Conservation (phyloP, 2,888 invertebrate species). For the Lingula anatina region DNA sequence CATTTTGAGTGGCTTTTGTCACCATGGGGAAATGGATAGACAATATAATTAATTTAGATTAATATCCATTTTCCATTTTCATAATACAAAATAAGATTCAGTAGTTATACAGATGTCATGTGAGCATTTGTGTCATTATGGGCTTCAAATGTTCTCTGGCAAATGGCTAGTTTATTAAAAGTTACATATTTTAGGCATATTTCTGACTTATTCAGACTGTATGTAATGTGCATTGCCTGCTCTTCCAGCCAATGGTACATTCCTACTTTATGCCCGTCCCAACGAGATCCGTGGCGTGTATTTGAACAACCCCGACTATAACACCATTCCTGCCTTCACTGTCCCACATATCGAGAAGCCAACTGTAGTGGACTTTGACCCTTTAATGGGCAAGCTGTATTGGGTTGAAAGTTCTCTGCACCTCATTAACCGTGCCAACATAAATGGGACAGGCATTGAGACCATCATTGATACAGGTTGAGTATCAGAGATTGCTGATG, state of each 20-base stretch:
- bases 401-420: slow-evolving; percentile 72
- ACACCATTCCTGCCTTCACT: slow-evolving; percentile 77
- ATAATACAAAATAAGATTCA: background rate
- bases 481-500: too few species aligned
- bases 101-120: background rate
- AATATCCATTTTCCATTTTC: background rate
- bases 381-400: slow-evolving; percentile 61
- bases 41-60: background rate
- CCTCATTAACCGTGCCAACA: slow-evolving; percentile 66
- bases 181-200: background rate
- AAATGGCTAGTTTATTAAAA: background rate
- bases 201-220: too few species aligned
- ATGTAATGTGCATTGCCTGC: too few species aligned
- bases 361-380: slow-evolving; percentile 66
- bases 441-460: slow-evolving; percentile 66
- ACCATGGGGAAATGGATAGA: too few species aligned
- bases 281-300: slow-evolving; percentile 72
- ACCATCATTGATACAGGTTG: slow-evolving; percentile 71
- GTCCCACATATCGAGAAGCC: slow-evolving; percentile 68
- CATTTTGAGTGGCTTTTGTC: too few species aligned
- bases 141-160: too few species aligned
- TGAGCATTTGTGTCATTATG: too few species aligned
- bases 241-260: slow-evolving; percentile 72
- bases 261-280: slow-evolving; percentile 67
- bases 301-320: slow-evolving; percentile 68